Conservation (phyloP, 2,797 vertebrate species). For the Phylloscopus collybita region DNA sequence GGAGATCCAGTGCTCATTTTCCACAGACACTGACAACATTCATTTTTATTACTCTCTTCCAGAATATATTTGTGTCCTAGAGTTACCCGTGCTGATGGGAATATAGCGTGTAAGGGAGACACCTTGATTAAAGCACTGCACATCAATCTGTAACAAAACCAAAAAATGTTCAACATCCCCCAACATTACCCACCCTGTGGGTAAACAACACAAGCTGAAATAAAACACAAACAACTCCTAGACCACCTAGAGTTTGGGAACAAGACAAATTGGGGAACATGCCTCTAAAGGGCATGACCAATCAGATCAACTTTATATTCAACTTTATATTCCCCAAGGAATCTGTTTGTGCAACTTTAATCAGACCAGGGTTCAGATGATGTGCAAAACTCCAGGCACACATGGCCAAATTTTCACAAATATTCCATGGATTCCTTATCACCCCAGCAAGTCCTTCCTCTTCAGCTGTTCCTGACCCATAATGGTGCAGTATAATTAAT, state of each 20-base stretch:
- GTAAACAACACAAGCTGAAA: background rate
- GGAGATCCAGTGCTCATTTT: background rate
- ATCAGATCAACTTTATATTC: background rate
- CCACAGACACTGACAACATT: background rate
- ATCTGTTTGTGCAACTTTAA: background rate
- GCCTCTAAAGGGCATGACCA: background rate
- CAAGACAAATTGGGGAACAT: background rate
- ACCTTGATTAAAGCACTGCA: conserved; percentile 14
- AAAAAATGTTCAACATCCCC: background rate
- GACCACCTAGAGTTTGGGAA: background rate
- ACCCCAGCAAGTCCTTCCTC: background rate
- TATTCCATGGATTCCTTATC: conserved; percentile 5
- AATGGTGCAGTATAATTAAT: conserved; percentile 37
- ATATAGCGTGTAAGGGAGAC: background rate
- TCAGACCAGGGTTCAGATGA: background rate
- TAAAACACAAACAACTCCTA: background rate
- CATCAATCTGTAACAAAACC: background rate
- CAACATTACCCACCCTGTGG: too few species aligned
- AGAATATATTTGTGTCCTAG: background rate
- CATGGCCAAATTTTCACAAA: background rate
- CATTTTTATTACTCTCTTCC: background rate
- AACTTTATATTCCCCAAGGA: background rate
- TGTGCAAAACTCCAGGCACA: background rate
- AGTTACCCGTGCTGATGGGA: background rate
- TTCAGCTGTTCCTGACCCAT: conserved; percentile 22